Base-by-base conservation (phyloP, 2,113 vertebrate species). In the Hippocampus comes region DNA sequence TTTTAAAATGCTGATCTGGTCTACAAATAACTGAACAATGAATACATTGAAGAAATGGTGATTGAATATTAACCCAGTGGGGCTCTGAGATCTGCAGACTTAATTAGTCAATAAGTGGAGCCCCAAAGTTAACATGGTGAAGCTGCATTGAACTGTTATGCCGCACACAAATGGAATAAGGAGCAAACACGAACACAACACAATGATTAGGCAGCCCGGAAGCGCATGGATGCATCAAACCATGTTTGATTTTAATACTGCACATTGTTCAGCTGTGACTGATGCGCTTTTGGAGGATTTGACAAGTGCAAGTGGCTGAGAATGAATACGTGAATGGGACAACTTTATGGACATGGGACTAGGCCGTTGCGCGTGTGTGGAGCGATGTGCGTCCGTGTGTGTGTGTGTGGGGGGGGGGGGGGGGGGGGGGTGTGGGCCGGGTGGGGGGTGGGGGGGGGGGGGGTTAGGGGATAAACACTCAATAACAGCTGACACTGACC, bases 401-500 rank as follows among this genome's bases (percentile, higher is more conserved):
- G 63, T 78, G 75, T 73, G 82, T 64, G 82, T 64, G 67, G 73
- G 38, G 71, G 81, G 68, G 74, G 78, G 71, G 83, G 76, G 74
- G 78, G 71, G 83, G 76, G 74, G 78, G 71, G 83, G 76, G n/a
- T n/a, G n/a, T n/a, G n/a, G n/a, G n/a, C n/a, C n/a, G n/a, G n/a
- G n/a, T n/a, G n/a, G n/a, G n/a, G n/a, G n/a, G n/a, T n/a, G 71
- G 81, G 68, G 67, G 73, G 38, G 71, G 81, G 68, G 74, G 78
- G 71, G 83, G 76, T 89, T 84, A 82, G 82, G 81, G 90, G 85
- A 90, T 91, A 91, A 91, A 88, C 86, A 92, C 89, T 92, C 89
- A 91, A 90, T 92, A 93, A 91, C 90, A 91, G 88, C 90, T 93
- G 92, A 92, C 90, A 93, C 87, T 84, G 87, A 88, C 83, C 83